Percentiles rank a stretch among this genome's conserved stretches.
Evolutionary conservation across 2,888 invertebrate genomes (phyloP).

Genomic region (Ochropacha duplaris): DNA sequence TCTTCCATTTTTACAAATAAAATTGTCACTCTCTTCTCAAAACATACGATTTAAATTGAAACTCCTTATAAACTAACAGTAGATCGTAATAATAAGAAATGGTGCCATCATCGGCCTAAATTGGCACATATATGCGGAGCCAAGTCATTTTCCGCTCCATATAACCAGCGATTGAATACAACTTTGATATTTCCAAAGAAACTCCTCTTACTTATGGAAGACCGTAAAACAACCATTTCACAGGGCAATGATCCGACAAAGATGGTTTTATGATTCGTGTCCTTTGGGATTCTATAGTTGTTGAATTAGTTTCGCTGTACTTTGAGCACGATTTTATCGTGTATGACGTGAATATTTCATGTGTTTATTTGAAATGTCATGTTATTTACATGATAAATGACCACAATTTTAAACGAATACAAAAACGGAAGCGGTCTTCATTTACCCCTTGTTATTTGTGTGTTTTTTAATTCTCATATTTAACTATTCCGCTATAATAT

Average conservation of each 20-base stretch:
- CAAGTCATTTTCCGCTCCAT: conserved; percentile 33
- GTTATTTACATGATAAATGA: too few relatives aligned
- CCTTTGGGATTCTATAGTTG: conserved; percentile 13
- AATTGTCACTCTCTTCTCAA: background rate
- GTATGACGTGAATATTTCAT: too few relatives aligned
- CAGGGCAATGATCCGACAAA: conserved; percentile 36
- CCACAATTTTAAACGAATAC: too few relatives aligned
- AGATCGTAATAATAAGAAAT: conserved; percentile 12
- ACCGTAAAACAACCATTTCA: conserved; percentile 42
- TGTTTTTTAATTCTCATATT: too few relatives aligned
- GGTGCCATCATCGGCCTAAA: background rate
- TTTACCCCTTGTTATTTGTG: too few relatives aligned
- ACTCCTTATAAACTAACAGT: background rate
- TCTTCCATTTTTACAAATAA: too few relatives aligned
- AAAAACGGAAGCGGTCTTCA: too few relatives aligned
- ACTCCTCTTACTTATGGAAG: conserved; percentile 23
- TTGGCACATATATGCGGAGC: conserved; percentile 6
- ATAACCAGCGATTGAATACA: conserved; percentile 44
- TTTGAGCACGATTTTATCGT: background rate
- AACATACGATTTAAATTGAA: background rate
- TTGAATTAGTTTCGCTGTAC: background rate
- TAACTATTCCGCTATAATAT: too few relatives aligned
- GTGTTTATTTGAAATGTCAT: too few relatives aligned
- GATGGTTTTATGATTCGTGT: conserved; percentile 25
- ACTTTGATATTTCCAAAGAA: conserved; percentile 40